A percentile compares a stretch with the other conserved stretches of the same genome.
These are phyloP conservation scores for Rhopalosiphum nymphaeae DNA, from an alignment of 2,888 invertebrate species.

Conservation along the genomic window DNA sequence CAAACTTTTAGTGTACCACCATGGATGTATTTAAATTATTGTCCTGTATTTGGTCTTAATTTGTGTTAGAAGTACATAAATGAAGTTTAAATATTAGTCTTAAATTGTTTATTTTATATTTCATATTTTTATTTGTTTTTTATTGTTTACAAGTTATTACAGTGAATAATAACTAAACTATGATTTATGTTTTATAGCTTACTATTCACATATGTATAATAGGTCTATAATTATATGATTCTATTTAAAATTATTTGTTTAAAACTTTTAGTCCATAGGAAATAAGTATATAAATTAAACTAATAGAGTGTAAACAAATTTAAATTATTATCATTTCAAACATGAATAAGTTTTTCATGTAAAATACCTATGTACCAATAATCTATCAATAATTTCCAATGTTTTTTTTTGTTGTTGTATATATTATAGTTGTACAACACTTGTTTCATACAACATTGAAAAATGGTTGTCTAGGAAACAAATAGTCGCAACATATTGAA, in stretches of 20 bases:
- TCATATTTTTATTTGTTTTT: not conserved
- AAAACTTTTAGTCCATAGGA: not conserved
- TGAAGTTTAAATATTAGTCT: not conserved
- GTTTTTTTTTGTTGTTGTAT: not conserved
- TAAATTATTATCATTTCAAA: not conserved
- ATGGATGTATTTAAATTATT: not conserved
- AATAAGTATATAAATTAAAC: not conserved
- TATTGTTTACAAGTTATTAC: not conserved
- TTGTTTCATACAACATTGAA: not conserved
- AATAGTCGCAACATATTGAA: slow-evolving; percentile 3
- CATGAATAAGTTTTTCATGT: not conserved
- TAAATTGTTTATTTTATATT: not conserved
- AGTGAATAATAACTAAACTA: not conserved
- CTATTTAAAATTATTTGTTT: not conserved
- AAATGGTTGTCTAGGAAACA: slow-evolving; percentile 45
- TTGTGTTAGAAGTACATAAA: not conserved
- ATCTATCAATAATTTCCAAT: not conserved
- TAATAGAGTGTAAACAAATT: not conserved
- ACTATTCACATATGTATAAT: not conserved
- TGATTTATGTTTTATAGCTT: not conserved
- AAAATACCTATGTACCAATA: not conserved
- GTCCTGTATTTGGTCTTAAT: not conserved
- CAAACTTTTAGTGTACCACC: not conserved
- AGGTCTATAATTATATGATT: not conserved
- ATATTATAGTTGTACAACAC: not conserved